Base-by-base conservation (phyloP, 2,797 vertebrate species). In the Pangasius djambal region DNA sequence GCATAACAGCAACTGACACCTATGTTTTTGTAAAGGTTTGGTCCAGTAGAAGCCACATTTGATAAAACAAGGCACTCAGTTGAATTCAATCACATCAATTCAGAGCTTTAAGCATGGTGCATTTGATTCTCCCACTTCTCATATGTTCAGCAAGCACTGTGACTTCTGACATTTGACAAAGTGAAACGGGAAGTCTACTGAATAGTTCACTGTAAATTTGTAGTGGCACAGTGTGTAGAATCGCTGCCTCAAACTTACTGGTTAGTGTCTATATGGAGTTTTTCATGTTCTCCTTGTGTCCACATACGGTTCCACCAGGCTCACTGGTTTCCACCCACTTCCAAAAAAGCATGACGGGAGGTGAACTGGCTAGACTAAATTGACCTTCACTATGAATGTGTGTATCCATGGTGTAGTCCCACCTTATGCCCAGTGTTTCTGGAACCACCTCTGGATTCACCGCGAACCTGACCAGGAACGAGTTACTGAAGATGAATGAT, bases 1-100 rank as follows among this genome's bases (percentile, higher is more conserved):
- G 48, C 1, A 6, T 22, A 85, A 57, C 65, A 70, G 83, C 65
- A 85, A 70, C 28, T 0, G 1, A 52, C 3, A 0, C 57, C 34
- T 13, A 25, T 13, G 15, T 55, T 34, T 59, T 81, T 57, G 3
- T 50, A 57, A 25, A 59, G 59, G 65, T 44, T 63, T 65, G 6
- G 6, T 65, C 15, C 40, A 48, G 6, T 12, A 65, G 63, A 20
- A 67, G 15, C 44, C 18, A 8, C 8, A 85, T 52, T 69, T 6
- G n/a, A 67, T 69, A 70, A 69, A 84, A 84, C 31, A 72, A 55
- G 31, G 4, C 50, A 55, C 50, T 13, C 48, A 3, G n/a, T 13
- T 86, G 84, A 16, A 72, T 74, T 16, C 16, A 74, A 75, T 57
- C 69, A 40, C 28, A 78, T 74, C 48, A 65, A 78, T 78, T 61